A percentile compares a stretch with the other conserved stretches of the same genome.
Conservation (phyloP, 2,888 invertebrate genomes). For the Tipula lateralis region DNA sequence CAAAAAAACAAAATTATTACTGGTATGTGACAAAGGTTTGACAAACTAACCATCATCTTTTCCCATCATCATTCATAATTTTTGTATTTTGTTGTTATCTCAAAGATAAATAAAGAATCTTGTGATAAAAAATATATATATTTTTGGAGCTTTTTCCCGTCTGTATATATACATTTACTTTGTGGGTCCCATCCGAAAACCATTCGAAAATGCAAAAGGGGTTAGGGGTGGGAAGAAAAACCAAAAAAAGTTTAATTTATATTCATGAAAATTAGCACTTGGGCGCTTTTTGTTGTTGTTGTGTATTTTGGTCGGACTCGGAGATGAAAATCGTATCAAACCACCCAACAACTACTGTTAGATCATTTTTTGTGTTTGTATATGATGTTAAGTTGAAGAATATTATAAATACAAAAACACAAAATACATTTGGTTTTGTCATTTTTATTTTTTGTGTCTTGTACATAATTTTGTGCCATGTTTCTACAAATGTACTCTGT, state of each 20-base stretch:
- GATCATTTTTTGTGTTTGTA: background rate
- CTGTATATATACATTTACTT: background rate
- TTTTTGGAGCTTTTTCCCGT: background rate
- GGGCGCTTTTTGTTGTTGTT: background rate
- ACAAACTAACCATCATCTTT: slow-evolving; percentile 11
- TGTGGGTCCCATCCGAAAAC: background rate
- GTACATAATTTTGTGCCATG: background rate
- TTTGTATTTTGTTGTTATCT: background rate
- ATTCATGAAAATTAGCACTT: slow-evolving; percentile 24
- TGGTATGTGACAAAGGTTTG: slow-evolving; percentile 19
- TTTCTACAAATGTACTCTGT: background rate
- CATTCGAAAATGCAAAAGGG: background rate
- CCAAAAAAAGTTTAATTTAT: background rate
- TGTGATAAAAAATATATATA: background rate
- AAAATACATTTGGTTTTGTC: background rate
- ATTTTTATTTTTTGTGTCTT: background rate
- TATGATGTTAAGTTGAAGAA: background rate
- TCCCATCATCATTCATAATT: background rate
- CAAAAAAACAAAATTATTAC: background rate
- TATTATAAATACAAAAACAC: background rate
- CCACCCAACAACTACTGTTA: background rate
- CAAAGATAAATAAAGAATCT: background rate
- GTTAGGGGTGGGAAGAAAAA: background rate
- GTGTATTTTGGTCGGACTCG: background rate
- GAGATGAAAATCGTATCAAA: background rate